A percentile compares a stretch with the other conserved stretches of the same genome.
These are phyloP conservation scores for Steinernema scapterisci DNA, from an alignment of 2,888 invertebrate genomes.

Conservation along the genomic window DNA sequence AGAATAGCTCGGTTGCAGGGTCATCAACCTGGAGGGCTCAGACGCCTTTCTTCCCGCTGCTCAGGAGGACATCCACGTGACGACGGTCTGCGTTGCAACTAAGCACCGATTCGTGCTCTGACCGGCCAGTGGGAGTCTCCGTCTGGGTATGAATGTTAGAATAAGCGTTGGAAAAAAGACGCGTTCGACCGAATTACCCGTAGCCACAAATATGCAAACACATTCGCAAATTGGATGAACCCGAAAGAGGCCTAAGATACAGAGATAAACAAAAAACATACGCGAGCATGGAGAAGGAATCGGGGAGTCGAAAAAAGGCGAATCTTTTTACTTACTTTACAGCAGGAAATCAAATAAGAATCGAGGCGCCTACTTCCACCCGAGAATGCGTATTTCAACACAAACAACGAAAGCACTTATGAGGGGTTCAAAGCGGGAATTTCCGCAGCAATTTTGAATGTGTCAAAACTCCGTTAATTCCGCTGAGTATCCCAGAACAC, in stretches of 20 bases:
- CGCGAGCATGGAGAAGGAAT: background rate
- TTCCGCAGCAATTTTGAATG: too few species aligned
- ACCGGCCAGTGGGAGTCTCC: background rate
- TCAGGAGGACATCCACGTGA: slow-evolving; percentile 8
- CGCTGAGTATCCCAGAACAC: too few species aligned
- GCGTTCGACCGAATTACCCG: slow-evolving; percentile 32
- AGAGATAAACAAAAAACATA: slow-evolving; percentile 15
- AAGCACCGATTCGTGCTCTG: slow-evolving; percentile 11
- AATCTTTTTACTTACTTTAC: background rate
- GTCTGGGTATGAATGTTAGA: slow-evolving; percentile 7
- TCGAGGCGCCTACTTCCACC: background rate
- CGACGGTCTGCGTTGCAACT: background rate
- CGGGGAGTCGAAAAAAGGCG: too few species aligned
- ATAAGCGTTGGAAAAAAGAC: slow-evolving; percentile 10
- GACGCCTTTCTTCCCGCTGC: background rate
- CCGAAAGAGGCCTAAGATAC: background rate
- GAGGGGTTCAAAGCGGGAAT: too few species aligned
- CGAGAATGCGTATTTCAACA: background rate
- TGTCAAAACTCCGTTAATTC: too few species aligned
- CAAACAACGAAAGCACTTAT: too few species aligned
- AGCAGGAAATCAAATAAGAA: background rate
- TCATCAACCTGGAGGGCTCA: slow-evolving; percentile 21
- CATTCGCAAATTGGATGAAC: slow-evolving; percentile 26
- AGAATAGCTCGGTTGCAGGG: slow-evolving; percentile 26
- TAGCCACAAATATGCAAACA: slow-evolving; percentile 21